Evolutionary conservation across 2,797 vertebrate genomes (phyloP), one percentile per base, ranked within the genome.

Genomic region (Neopelma chrysocephalum): DNA sequence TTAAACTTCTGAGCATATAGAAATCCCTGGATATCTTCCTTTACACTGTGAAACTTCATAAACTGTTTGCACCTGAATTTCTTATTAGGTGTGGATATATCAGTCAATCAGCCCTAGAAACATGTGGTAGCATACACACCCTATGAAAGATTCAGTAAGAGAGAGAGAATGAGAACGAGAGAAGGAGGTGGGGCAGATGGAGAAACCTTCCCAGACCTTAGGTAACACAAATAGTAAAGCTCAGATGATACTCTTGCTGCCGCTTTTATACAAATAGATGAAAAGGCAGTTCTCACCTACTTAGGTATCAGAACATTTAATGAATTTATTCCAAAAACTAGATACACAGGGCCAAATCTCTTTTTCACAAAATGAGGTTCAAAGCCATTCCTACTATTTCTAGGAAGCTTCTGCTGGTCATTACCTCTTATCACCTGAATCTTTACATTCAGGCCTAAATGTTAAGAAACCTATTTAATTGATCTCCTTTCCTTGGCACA

Each of bases 161-260:
- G 11, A 51, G 10, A 83, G 19, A 45, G 17, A 48, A 27, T n/a
- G 26, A 54, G 42, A 75, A 42, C 40, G 9, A 43, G 6, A 62
- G 34, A 68, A 22, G 23, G n/a, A 62, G 42, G 15, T 3, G 27
- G 6, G 5, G 1, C 3, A 1, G 6, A 2, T 26, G 9, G 8
- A 50, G 8, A 68, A 1, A 66, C 4, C 7, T 82, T 61, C 36
- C 16, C 17, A 75, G 57, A 45, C 10, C 15, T 68, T 29, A 47
- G 2, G 23, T 61, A 73, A 51, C 17, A 51, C 31, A 40, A 65
- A 43, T 9, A 43, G 12, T n/a, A 38, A 32, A 48, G 4, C 12
- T 65, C 69, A 47, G 42, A 87, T 69, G 76, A 65, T 26, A 82
- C 3, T 34, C 10, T 29, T 66, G 3, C 9, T 36, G 6, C 11